Evolutionary conservation across 2,888 invertebrate genomes (phyloP).

Genomic region (Pilophorus perplexus): DNA sequence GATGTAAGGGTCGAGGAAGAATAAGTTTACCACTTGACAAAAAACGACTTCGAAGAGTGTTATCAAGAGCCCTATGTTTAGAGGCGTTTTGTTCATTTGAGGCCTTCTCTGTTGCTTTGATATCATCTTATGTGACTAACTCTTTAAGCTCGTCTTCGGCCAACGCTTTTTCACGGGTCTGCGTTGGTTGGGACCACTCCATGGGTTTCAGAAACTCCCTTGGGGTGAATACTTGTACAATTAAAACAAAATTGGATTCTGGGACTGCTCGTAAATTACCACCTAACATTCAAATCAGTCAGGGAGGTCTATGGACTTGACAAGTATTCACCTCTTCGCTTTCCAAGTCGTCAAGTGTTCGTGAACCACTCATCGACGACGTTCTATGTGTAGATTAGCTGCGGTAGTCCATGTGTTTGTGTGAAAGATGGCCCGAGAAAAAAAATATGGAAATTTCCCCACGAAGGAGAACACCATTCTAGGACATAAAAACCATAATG

Average conservation of each 20-base stretch:
- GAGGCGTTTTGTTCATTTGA: neutral
- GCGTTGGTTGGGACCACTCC: no score
- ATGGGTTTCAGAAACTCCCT: no score
- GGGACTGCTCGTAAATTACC: no score
- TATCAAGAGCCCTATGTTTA: neutral
- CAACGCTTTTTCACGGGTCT: no score
- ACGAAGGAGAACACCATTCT: neutral
- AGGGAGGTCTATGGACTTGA: no score
- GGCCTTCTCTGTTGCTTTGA: neutral
- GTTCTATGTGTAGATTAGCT: constrained; percentile 25
- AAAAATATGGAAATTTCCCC: neutral
- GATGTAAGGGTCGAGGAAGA: constrained; percentile 64
- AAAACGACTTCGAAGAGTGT: neutral
- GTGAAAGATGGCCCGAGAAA: neutral
- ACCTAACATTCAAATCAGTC: no score
- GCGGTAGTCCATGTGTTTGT: constrained; percentile 10
- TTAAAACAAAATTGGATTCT: no score
- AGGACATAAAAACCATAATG: constrained; percentile 22
- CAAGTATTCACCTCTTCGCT: no score
- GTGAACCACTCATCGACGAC: constrained; percentile 14
- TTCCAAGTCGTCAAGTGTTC: constrained; percentile 32
- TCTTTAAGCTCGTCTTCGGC: no score
- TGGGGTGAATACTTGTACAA: no score
- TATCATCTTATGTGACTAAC: no score
- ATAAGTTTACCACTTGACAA: constrained; percentile 1